Conservation (phyloP, 2,797 vertebrate genomes). For the Ispidina picta region DNA sequence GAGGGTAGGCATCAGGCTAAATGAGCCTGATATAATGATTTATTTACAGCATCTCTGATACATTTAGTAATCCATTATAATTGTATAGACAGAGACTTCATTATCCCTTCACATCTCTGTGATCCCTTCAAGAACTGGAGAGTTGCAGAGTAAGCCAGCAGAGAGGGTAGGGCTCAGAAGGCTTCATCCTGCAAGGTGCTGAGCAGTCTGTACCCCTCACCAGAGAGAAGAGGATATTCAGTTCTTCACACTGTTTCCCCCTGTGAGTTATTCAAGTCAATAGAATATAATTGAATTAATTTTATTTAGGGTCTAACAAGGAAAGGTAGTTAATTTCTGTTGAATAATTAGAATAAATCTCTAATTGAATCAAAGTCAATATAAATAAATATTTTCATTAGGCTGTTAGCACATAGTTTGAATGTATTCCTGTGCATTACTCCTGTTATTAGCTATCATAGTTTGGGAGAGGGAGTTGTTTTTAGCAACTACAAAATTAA, state of each 20-base stretch:
- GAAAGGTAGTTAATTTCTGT: conserved; percentile 13
- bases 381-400: conserved; percentile 25
- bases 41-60: conserved; percentile 58
- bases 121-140: conserved; percentile 12
- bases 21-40: conserved; percentile 69
- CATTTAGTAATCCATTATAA: conserved; percentile 66
- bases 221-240: neutral
- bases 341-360: conserved; percentile 1
- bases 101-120: neutral
- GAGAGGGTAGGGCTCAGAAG: neutral
- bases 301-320: conserved; percentile 18
- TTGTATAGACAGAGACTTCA: conserved; percentile 60
- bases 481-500: neutral
- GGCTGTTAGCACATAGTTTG: neutral
- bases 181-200: neutral
- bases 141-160: neutral
- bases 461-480: neutral
- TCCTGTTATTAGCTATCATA: neutral
- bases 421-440: neutral
- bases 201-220: neutral
- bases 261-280: neutral
- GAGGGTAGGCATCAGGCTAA: conserved; percentile 46
- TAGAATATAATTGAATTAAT: conserved; percentile 20
- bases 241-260: neutral
- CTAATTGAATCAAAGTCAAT: conserved; percentile 23